A percentile compares a stretch with the other conserved stretches of the same genome.
These are phyloP conservation scores for Habroteleia sp. DNA, from an alignment of 2,888 invertebrate species.

Conservation along the genomic window DNA sequence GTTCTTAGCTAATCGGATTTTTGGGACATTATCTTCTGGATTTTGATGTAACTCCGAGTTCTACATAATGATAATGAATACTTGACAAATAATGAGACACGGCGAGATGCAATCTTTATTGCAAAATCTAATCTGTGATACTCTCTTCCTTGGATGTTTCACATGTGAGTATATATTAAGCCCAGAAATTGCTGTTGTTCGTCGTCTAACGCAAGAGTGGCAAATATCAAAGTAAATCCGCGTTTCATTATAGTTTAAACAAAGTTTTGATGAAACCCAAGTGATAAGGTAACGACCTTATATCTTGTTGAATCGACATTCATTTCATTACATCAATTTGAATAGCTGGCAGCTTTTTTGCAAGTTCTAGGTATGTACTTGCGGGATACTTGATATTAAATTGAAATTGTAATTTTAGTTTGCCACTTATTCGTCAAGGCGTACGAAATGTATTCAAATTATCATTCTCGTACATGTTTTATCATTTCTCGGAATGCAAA, in stretches of 20 bases:
- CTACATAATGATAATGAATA: slow-evolving; percentile 46
- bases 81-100: slow-evolving; percentile 49
- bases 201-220: slow-evolving; percentile 13
- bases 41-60: slow-evolving; percentile 6
- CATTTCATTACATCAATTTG: slow-evolving; percentile 31
- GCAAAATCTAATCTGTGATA: slow-evolving; percentile 46
- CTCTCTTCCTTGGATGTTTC: slow-evolving; percentile 30
- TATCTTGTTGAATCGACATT: slow-evolving; percentile 21
- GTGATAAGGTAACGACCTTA: slow-evolving; percentile 31
- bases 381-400: slow-evolving; percentile 24
- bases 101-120: slow-evolving; percentile 33
- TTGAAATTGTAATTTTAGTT: slow-evolving; percentile 34
- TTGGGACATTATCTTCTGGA: slow-evolving; percentile 28
- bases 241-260: slow-evolving; percentile 30
- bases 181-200: slow-evolving; percentile 29
- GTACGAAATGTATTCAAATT: slow-evolving; percentile 21
- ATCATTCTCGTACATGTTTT: background rate
- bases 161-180: slow-evolving; percentile 22
- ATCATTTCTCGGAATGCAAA: slow-evolving; percentile 13
- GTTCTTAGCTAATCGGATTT: slow-evolving; percentile 23
- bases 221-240: slow-evolving; percentile 39
- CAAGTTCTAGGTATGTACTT: slow-evolving; percentile 13
- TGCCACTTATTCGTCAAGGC: slow-evolving; percentile 12
- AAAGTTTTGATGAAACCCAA: slow-evolving; percentile 47
- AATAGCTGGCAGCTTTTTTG: slow-evolving; percentile 22